A percentile compares a stretch with the other conserved stretches of the same genome.
Conservation (phyloP, 2,113 vertebrate species). For the Salvelinus sp. region DNA sequence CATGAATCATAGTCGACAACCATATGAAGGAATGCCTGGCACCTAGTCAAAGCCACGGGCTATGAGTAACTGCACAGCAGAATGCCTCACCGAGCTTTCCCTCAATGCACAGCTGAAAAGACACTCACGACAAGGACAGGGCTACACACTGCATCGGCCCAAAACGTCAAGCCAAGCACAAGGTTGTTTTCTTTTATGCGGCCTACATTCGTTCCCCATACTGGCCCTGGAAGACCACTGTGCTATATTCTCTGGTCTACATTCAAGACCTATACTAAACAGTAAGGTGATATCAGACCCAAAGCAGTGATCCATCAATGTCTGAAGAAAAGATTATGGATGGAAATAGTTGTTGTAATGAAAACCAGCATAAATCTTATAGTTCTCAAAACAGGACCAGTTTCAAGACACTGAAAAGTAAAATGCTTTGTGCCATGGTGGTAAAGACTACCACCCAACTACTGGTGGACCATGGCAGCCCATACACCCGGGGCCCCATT, state of each 20-base stretch:
- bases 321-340: no score
- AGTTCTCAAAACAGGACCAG: no score
- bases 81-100: conserved; percentile 36
- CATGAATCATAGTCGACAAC: conserved; percentile 43
- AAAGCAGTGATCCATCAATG: no score
- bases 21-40: conserved; percentile 40
- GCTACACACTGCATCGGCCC: conserved; percentile 37
- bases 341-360: no score
- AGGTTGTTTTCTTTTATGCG: neutral
- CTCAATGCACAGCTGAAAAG: conserved; percentile 50
- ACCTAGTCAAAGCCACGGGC: conserved; percentile 30
- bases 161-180: conserved; percentile 20
- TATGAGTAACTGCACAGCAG: conserved; percentile 25
- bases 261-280: neutral
- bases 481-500: neutral
- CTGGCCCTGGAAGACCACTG: neutral
- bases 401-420: no score
- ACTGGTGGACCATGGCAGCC: neutral
- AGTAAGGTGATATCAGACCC: no score
- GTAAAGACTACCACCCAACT: no score
- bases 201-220: neutral
- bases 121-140: conserved; percentile 42
- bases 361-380: no score
- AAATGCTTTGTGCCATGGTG: no score
- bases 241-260: neutral